Conservation (phyloP, 1,140 invertebrate species). For the Berghia stephanieae region DNA sequence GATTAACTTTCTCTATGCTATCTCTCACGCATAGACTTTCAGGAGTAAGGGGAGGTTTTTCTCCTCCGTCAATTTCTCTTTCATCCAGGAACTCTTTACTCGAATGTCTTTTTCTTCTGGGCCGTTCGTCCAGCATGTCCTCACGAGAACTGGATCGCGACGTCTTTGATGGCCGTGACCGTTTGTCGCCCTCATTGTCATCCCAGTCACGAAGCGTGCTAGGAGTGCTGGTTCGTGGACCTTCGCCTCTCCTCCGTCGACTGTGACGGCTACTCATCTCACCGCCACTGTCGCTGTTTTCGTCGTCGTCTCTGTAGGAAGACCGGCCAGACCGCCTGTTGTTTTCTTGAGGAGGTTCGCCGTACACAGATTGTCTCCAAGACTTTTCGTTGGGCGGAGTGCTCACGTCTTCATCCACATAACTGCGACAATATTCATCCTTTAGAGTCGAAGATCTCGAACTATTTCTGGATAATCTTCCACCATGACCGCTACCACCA, state of each 20-base stretch:
- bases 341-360: slow-evolving; percentile 47
- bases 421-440: slow-evolving; percentile 36
- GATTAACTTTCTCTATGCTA: slow-evolving; percentile 63
- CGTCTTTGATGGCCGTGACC: slow-evolving; percentile 43
- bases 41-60: slow-evolving; percentile 52
- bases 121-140: slow-evolving; percentile 54
- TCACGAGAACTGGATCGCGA: slow-evolving; percentile 54
- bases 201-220: slow-evolving; percentile 34
- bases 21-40: slow-evolving; percentile 61
- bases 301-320: slow-evolving; percentile 28
- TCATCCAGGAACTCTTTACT: slow-evolving; percentile 57
- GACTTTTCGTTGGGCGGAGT: slow-evolving; percentile 52
- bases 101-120: slow-evolving; percentile 45
- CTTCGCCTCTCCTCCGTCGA: slow-evolving; percentile 27
- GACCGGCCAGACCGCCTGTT: slow-evolving; percentile 4
- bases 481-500: too few species aligned
- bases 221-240: slow-evolving; percentile 53
- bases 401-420: slow-evolving; percentile 38
- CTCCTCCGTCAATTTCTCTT: slow-evolving; percentile 35
- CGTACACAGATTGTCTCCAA: slow-evolving; percentile 61
- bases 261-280: slow-evolving; percentile 35
- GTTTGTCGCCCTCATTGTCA: slow-evolving; percentile 37
- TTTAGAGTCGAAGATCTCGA: slow-evolving; percentile 32
- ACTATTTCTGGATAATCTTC: slow-evolving; percentile 33
- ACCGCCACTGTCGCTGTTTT: slow-evolving; percentile 37